phyloP scores from a whole-genome alignment of 2,888 invertebrate species.

The Adelphocoris suturalis region DNA sequence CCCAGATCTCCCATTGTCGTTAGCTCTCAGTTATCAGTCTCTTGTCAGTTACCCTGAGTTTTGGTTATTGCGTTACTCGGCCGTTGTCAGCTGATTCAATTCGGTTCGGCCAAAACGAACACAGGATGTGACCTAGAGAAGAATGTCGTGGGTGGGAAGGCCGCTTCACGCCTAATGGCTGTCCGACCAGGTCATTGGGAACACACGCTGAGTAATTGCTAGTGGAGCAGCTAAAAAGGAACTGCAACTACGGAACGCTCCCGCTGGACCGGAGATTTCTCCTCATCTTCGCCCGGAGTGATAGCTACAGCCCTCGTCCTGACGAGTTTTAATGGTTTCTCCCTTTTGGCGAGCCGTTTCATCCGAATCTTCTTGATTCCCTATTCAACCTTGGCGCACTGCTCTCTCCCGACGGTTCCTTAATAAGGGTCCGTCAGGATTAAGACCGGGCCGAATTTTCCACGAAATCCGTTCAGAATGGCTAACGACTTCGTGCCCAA shows the following conservation, averaged over 20 bases:
- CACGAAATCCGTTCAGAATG: neutral
- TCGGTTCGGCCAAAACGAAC: neutral
- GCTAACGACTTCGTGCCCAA: constrained; percentile 18
- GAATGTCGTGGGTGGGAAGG: neutral
- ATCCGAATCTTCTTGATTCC: constrained; percentile 18
- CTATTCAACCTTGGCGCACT: neutral
- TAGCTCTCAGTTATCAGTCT: too few relatives aligned
- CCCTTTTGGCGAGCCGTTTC: neutral
- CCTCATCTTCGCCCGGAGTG: constrained; percentile 14
- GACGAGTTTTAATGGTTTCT: constrained; percentile 35
- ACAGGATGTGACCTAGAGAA: constrained; percentile 15
- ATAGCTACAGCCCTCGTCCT: constrained; percentile 19
- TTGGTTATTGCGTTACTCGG: too few relatives aligned
- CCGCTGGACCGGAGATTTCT: constrained; percentile 11
- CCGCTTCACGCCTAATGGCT: constrained; percentile 5
- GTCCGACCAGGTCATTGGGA: constrained; percentile 20
- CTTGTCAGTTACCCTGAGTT: too few relatives aligned
- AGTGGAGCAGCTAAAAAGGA: constrained; percentile 4
- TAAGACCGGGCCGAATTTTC: neutral
- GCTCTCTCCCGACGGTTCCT: constrained; percentile 1
- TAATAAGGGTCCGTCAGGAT: neutral
- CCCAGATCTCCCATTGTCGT: too few relatives aligned
- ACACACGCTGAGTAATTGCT: constrained; percentile 7
- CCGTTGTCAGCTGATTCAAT: too few relatives aligned
- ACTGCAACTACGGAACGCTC: neutral